Conservation (phyloP, 2,113 vertebrate species). For the Cephalopterus ornatus region DNA sequence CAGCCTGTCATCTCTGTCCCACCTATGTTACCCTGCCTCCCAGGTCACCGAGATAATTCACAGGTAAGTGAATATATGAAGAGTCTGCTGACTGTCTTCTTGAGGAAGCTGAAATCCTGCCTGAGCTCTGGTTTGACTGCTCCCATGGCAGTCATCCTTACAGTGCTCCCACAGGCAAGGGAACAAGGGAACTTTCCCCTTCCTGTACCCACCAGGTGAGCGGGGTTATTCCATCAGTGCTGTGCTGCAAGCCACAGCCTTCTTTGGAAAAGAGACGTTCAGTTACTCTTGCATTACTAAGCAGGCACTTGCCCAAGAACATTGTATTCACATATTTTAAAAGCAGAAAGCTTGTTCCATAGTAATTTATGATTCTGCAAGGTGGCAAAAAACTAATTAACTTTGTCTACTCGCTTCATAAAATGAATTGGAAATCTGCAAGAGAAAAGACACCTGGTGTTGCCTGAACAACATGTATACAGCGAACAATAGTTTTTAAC, state of each 20-base stretch:
- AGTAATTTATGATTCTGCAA: background rate
- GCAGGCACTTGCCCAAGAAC: background rate
- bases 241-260: background rate
- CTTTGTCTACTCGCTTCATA: background rate
- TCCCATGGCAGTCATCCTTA: background rate
- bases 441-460: background rate
- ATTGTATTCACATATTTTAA: background rate
- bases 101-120: background rate
- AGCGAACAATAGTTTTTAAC: background rate
- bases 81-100: slow-evolving; percentile 7
- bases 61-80: slow-evolving; percentile 56
- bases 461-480: background rate
- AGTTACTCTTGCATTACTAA: background rate
- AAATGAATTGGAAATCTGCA: background rate
- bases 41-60: background rate
- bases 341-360: background rate
- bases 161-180: background rate
- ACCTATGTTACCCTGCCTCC: background rate
- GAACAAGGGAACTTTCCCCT: background rate
- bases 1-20: background rate
- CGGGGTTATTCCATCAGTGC: background rate
- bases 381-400: background rate
- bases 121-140: background rate
- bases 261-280: background rate
- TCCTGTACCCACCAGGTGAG: background rate